Conservation (phyloP, 2,888 invertebrate species). For the Chymomyza amoena region DNA sequence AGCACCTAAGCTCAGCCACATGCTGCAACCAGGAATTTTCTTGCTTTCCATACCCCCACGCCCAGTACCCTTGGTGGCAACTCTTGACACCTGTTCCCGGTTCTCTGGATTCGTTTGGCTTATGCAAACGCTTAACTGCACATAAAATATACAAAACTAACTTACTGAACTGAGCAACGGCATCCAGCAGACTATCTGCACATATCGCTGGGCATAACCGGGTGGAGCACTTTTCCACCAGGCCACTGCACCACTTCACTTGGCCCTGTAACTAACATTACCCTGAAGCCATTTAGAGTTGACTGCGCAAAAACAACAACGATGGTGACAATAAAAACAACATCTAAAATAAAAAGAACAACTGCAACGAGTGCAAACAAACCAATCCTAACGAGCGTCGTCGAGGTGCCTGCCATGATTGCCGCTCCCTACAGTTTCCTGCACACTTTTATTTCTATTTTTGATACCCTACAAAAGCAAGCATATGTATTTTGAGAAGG, state of each 20-base stretch:
- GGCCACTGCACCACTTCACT: neutral
- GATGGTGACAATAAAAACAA: slow-evolving; percentile 42
- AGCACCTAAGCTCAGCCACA: slow-evolving; percentile 24
- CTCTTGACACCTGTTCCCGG: slow-evolving; percentile 33
- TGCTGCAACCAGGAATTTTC: slow-evolving; percentile 5
- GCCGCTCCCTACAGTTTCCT: slow-evolving; percentile 1
- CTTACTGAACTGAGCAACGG: slow-evolving; percentile 21
- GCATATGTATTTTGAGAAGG: neutral
- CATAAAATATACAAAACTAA: slow-evolving; percentile 58
- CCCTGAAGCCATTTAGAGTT: slow-evolving; percentile 29
- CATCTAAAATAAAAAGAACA: slow-evolving; percentile 15
- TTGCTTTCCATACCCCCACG: neutral
- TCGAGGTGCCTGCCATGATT: slow-evolving; percentile 27
- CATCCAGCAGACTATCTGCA: slow-evolving; percentile 5
- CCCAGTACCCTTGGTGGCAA: neutral
- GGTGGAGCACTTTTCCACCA: slow-evolving; percentile 16
- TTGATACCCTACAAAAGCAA: neutral
- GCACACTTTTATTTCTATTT: neutral
- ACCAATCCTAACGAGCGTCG: slow-evolving; percentile 45
- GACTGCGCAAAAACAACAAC: slow-evolving; percentile 55
- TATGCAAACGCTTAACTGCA: slow-evolving; percentile 55
- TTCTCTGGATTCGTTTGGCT: neutral
- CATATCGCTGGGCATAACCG: slow-evolving; percentile 56
- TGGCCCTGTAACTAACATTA: slow-evolving; percentile 9
- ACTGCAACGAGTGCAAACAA: slow-evolving; percentile 14